Evolutionary conservation across 1,140 invertebrate genomes (phyloP), one percentile per base, ranked within the genome.

Genomic region (Drosophila sturtevanti): DNA sequence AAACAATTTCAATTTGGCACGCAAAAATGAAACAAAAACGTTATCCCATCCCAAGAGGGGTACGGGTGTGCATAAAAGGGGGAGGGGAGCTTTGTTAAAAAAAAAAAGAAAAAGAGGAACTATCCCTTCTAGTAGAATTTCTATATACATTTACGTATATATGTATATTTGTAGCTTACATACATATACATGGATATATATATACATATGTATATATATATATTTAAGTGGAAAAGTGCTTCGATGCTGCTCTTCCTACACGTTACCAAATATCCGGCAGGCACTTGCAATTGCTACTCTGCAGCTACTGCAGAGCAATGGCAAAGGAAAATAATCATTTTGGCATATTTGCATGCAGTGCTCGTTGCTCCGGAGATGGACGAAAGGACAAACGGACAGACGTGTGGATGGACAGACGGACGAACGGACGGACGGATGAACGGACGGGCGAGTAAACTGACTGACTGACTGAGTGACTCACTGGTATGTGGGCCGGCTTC

Each of bases 1-100:
- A 87, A 87, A 87, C 82, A 89, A 87, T 87, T 87, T 87, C 84
- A 87, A 87, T 84, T 87, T 87, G 79, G 79, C 79, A 87, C 71
- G 78, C 76, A 89, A 84, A 75, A 87, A 89, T 89, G 84, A 87
- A 87, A 89, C 84, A 87, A 87, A 86, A 87, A 86, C 75, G 79
- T 48, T 48, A 48, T 21, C 41, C 41, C 41, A 48, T 9, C 16
- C 41, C 9, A 48, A 48, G 3, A 48, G 14, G 16, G 16, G n/a
- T n/a, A n/a, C n/a, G n/a, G n/a, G n/a, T n/a, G n/a, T n/a, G n/a
- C n/a, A n/a, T n/a, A n/a, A 24, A 6, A 31, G 27, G 14, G n/a
- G 37, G 12, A 14, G 0, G n/a, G 7, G 9, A n/a, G n/a, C n/a
- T n/a, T n/a, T n/a, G 16, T 4, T 1, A 31, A 31, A 4, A 24